phyloP scores from a whole-genome alignment of 1,140 invertebrate species.

The Pemphigus obesinymphae region DNA sequence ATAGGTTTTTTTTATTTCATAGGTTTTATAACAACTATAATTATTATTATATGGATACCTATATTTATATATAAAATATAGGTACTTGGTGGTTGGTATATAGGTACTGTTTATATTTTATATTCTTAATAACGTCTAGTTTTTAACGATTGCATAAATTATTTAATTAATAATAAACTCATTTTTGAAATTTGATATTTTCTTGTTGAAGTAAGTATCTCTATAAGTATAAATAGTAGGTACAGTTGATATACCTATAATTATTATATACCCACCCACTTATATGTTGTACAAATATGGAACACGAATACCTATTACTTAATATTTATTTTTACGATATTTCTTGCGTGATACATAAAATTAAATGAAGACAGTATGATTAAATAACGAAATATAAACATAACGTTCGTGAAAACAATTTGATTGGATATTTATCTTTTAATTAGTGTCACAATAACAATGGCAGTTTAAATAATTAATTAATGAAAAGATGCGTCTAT shows the following conservation, averaged over 20 bases:
- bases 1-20: no score
- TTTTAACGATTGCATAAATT: background rate
- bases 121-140: background rate
- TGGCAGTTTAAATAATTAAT: constrained; percentile 28
- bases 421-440: constrained; percentile 1
- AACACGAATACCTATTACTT: background rate
- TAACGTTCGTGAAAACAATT: background rate
- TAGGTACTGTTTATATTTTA: background rate
- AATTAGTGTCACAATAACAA: background rate
- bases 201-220: no score
- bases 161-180: background rate
- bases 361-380: background rate
- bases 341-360: background rate
- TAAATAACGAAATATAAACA: constrained; percentile 19
- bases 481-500: background rate
- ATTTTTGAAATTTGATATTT: background rate
- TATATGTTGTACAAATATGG: no score
- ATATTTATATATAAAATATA: no score
- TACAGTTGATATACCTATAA: no score
- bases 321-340: background rate
- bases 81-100: no score
- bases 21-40: no score
- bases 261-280: no score
- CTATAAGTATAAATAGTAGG: background rate
- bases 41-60: no score